Evolutionary conservation across 2,888 invertebrate genomes (phyloP).

Genomic region (Hecatera dysodea): DNA sequence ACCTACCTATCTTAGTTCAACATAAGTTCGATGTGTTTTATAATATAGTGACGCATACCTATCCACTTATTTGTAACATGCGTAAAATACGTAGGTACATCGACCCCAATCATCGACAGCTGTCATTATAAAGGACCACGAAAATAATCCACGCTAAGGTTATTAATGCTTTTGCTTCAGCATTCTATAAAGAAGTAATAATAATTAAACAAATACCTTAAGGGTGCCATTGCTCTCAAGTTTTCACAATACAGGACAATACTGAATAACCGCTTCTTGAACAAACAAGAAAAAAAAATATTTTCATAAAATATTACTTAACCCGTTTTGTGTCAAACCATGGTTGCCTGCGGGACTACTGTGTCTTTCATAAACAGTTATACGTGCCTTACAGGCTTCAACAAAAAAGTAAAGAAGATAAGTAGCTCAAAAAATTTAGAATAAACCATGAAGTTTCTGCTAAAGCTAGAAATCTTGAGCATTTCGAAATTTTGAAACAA

Average conservation of each 20-base stretch:
- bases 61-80: neutral
- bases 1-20: constrained; percentile 7
- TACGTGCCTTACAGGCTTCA: neutral
- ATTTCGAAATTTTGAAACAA: neutral
- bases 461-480: neutral
- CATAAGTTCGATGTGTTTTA: neutral
- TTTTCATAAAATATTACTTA: neutral
- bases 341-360: neutral
- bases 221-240: neutral
- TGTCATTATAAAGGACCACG: neutral
- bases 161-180: too few relatives aligned
- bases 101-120: neutral
- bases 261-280: neutral
- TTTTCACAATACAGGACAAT: neutral
- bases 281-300: neutral
- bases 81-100: neutral
- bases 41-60: neutral
- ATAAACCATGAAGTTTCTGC: too few relatives aligned
- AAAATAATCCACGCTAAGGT: too few relatives aligned
- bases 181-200: too few relatives aligned
- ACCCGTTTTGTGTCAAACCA: neutral
- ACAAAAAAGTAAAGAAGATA: neutral
- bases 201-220: neutral
- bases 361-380: neutral
- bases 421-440: neutral